phyloP scores from a whole-genome alignment of 2,113 vertebrate genomes.

The Colossoma macropomum region DNA sequence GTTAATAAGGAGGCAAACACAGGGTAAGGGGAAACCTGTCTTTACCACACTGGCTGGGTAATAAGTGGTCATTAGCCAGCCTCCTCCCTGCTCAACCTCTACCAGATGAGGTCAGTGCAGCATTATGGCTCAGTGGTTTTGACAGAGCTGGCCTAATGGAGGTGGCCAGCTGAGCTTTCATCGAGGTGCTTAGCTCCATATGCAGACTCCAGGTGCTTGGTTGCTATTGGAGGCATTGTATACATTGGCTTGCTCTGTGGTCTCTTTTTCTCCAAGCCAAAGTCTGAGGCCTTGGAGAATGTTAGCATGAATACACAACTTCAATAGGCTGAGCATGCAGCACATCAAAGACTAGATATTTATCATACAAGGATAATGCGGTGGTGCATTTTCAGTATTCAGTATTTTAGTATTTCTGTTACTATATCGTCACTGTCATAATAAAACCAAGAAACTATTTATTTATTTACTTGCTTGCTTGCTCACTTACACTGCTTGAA shows the following conservation, averaged over 20 bases:
- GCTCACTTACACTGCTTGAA: too few relatives aligned
- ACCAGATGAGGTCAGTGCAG: constrained; percentile 74
- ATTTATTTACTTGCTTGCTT: too few relatives aligned
- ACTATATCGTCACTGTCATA: too few relatives aligned
- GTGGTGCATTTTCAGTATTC: not conserved
- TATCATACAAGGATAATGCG: not conserved
- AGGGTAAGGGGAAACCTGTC: constrained; percentile 1
- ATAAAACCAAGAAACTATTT: too few relatives aligned
- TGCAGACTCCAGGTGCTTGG: constrained; percentile 41
- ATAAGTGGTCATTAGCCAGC: constrained; percentile 29
- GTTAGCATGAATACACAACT: constrained; percentile 21
- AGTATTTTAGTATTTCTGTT: too few relatives aligned
- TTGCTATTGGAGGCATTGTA: constrained; percentile 35
- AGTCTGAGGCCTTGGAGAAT: not conserved
- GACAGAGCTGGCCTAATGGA: constrained; percentile 64
- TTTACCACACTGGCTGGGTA: not conserved
- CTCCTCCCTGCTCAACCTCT: constrained; percentile 63
- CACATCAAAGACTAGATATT: constrained; percentile 33
- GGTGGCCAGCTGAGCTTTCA: constrained; percentile 46
- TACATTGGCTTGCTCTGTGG: constrained; percentile 38
- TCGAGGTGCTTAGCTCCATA: constrained; percentile 28
- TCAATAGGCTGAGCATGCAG: constrained; percentile 22
- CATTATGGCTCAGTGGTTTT: constrained; percentile 53
- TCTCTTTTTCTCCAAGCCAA: constrained; percentile 12
- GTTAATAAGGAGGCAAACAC: constrained; percentile 26